Base-by-base conservation (phyloP, 1,140 invertebrate genomes). In the Sinella curviseta region DNA sequence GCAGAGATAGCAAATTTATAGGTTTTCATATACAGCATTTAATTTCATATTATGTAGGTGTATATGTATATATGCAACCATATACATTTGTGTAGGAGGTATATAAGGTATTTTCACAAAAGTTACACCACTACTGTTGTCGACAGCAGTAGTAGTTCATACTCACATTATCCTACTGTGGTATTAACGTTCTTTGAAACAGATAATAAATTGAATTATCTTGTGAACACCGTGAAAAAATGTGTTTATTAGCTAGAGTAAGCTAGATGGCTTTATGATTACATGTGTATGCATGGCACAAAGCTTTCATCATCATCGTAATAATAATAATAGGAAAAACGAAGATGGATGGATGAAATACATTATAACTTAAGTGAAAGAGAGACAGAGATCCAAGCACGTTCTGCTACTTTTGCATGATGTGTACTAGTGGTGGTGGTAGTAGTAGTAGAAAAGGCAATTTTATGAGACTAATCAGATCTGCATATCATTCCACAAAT, bases 401-500 rank as follows among this genome's bases (percentile, higher is more conserved):
- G 24, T 60, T 17, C 12, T 26, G 24, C 24, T 17, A 60, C 57
- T 3, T 48, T 20, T 48, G 39, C 20, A 48, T 48, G 20, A 20
- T 12, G 39, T 17, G 57, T 16, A 12, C 24, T 70, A 31, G 14
- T 70, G 65, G 31, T 33, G 31, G n/a, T 2, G 8, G 65, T 48
- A 30, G 65, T 30, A 26, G 65, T 70, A 70, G 65, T 33, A 70
- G 65, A 70, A 33, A 70, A 70, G 31, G 65, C 65, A 70, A 70
- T 70, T 70, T 70, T 70, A 70, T 70, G 65, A 33, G 31, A 75
- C 74, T 75, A 75, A 75, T 75, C 36, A 36, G 74, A 75, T 75
- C 74, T 75, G 74, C 74, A 75, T 75, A 75, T 75, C 74, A 75
- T 75, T 75, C 39, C 74, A 33, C 65, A 70, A 70, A 70, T 70